A percentile compares a stretch with the other conserved stretches of the same genome.
These are phyloP conservation scores for Characodon lateralis DNA, from an alignment of 2,797 vertebrate species.

Conservation along the genomic window DNA sequence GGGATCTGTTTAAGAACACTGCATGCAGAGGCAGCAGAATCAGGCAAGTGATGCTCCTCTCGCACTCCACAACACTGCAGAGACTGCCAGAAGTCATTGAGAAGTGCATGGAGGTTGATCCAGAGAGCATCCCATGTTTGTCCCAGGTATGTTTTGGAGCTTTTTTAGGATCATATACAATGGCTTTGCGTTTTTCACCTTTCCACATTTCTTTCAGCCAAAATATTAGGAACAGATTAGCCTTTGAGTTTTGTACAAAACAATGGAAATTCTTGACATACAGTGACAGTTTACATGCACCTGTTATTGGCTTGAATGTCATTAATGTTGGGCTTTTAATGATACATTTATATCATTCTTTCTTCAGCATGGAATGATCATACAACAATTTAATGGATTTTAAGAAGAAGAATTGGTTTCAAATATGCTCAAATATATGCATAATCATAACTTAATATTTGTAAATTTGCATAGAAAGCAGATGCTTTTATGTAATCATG, in stretches of 20 bases:
- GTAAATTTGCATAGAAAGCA: neutral
- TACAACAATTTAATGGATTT: neutral
- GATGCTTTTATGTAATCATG: neutral
- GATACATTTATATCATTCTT: neutral
- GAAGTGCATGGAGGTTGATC: slow-evolving; percentile 87
- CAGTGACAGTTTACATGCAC: neutral
- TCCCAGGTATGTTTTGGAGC: slow-evolving; percentile 69
- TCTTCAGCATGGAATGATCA: neutral
- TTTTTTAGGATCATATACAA: neutral
- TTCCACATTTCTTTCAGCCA: neutral
- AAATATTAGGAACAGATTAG: neutral
- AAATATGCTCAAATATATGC: no score
- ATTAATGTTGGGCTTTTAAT: neutral
- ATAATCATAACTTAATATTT: neutral
- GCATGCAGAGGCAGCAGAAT: slow-evolving; percentile 83
- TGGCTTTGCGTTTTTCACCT: neutral
- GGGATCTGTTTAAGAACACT: slow-evolving; percentile 86
- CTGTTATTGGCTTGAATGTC: neutral
- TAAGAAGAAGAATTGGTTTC: neutral
- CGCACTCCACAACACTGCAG: slow-evolving; percentile 86
- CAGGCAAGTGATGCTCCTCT: slow-evolving; percentile 88
- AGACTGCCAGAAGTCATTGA: slow-evolving; percentile 90
- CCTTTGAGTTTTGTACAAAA: no score
- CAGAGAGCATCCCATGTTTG: slow-evolving; percentile 78
- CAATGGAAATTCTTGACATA: neutral